A percentile compares a stretch with the other conserved stretches of the same genome.
phyloP scores from a whole-genome alignment of 2,888 invertebrate genomes.

The Sthenelais limicola region DNA sequence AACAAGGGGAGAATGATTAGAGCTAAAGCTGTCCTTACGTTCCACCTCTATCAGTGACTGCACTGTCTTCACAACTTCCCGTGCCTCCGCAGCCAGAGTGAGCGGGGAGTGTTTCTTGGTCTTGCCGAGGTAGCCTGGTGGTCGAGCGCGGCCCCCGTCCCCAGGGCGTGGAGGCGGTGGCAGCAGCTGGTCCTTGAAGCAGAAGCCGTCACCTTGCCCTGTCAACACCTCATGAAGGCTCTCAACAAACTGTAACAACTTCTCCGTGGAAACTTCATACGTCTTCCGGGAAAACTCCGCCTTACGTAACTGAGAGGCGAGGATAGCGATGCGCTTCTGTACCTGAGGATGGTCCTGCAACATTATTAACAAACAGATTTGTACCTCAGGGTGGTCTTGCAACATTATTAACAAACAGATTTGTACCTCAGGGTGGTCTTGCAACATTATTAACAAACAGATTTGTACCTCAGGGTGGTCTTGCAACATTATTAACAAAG shows the following conservation, averaged over 20 bases:
- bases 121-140: constrained; percentile 37
- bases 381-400: too few relatives aligned
- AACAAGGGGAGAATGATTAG: too few relatives aligned
- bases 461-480: too few relatives aligned
- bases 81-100: constrained; percentile 56
- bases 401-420: too few relatives aligned
- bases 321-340: constrained; percentile 63
- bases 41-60: constrained; percentile 63
- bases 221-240: constrained; percentile 26
- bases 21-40: constrained; percentile 56
- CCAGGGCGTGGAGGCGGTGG: too few relatives aligned
- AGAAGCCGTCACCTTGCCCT: constrained; percentile 21
- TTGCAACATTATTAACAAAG: too few relatives aligned
- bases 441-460: too few relatives aligned
- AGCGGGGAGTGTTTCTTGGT: constrained; percentile 7
- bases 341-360: constrained; percentile 53
- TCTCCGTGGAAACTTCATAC: constrained; percentile 70
- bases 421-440: too few relatives aligned
- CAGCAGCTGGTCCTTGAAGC: constrained; percentile 17
- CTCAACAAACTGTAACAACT: constrained; percentile 66
- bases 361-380: too few relatives aligned
- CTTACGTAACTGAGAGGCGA: constrained; percentile 68
- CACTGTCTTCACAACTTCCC: constrained; percentile 64
- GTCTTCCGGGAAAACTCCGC: constrained; percentile 66
- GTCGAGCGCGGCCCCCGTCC: constrained; percentile 17